Percentiles rank a stretch among this genome's conserved stretches.
Evolutionary conservation across 2,888 invertebrate genomes (phyloP).

Genomic region (Rhimphoctona megacephalus): DNA sequence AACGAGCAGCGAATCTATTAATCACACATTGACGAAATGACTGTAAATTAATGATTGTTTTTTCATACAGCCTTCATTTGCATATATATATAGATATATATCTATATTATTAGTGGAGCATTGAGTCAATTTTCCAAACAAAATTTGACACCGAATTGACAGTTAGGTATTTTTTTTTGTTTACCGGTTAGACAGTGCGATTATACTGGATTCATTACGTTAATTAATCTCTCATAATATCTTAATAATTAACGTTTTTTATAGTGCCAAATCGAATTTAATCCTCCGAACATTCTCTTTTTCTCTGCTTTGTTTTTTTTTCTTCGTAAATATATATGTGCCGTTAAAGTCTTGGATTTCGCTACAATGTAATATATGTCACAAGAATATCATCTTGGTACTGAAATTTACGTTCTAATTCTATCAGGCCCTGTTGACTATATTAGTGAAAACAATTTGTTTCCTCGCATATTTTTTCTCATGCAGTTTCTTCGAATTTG

Average conservation of each 20-base stretch:
- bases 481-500: not conserved
- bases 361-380: not conserved
- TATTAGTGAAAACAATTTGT: not conserved
- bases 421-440: not conserved
- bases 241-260: slow-evolving; percentile 12
- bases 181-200: not conserved
- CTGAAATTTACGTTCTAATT: not conserved
- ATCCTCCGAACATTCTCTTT: slow-evolving; percentile 11
- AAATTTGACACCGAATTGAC: slow-evolving; percentile 29
- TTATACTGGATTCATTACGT: slow-evolving; percentile 9
- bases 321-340: not conserved
- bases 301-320: not conserved
- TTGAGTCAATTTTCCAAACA: slow-evolving; percentile 17
- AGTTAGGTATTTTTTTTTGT: not conserved
- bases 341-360: not conserved
- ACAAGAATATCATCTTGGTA: slow-evolving; percentile 28
- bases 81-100: not conserved
- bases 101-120: not conserved
- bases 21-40: not conserved
- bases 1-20: not conserved
- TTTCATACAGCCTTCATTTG: slow-evolving; percentile 4
- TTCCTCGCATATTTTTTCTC: not conserved
- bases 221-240: not conserved
- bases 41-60: slow-evolving; percentile 29
- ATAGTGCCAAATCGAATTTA: slow-evolving; percentile 5